Conservation (phyloP, 2,888 invertebrate genomes). For the Amiota communis region DNA sequence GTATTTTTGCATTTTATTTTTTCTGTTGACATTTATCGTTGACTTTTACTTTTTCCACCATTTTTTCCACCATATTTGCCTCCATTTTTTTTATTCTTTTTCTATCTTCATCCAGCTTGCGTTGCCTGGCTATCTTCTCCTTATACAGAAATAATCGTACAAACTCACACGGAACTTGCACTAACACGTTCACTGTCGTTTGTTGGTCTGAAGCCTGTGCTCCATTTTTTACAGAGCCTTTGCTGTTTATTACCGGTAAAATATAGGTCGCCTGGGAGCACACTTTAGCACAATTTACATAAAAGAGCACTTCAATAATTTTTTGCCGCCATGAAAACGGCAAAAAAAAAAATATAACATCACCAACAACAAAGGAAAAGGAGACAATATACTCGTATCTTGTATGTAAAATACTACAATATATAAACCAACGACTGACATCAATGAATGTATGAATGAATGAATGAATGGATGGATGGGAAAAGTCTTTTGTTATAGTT, state of each 20-base stretch:
- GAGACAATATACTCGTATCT: too few relatives aligned
- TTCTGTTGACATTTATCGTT: slow-evolving; percentile 45
- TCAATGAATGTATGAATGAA: too few relatives aligned
- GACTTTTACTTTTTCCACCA: slow-evolving; percentile 41
- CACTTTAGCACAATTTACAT: slow-evolving; percentile 56
- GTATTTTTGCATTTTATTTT: slow-evolving; percentile 23
- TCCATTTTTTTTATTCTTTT: background rate
- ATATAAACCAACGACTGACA: too few relatives aligned
- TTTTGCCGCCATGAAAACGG: slow-evolving; percentile 14
- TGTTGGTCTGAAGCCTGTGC: slow-evolving; percentile 4
- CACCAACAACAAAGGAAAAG: too few relatives aligned
- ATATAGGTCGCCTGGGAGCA: slow-evolving; percentile 61
- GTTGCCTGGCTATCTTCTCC: background rate
- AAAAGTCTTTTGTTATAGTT: too few relatives aligned
- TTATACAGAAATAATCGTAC: background rate
- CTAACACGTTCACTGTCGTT: background rate
- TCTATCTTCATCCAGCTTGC: background rate
- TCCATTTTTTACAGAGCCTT: slow-evolving; percentile 8
- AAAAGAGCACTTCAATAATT: slow-evolving; percentile 44
- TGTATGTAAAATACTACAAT: too few relatives aligned
- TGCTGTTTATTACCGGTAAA: slow-evolving; percentile 57
- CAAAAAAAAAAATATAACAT: too few relatives aligned
- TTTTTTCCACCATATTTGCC: background rate
- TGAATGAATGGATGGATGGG: too few relatives aligned
- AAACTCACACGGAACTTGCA: slow-evolving; percentile 1